Evolutionary conservation across 2,797 vertebrate species (phyloP).

Genomic region (Ctenosaura bakeri): DNA sequence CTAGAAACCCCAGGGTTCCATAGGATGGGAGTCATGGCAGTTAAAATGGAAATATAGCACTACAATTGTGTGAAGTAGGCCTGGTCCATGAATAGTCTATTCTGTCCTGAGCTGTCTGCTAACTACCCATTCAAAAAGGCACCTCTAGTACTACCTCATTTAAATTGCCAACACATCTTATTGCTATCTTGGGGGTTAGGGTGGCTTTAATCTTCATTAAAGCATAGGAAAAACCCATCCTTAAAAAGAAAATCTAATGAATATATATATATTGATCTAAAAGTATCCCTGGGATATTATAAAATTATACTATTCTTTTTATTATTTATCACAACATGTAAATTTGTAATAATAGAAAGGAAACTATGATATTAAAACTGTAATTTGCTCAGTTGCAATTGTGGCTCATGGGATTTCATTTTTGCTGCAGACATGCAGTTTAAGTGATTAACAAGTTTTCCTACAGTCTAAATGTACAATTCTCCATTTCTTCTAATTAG

Average conservation of each 20-base stretch:
- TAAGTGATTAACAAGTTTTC: background rate
- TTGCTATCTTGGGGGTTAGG: background rate
- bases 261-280: background rate
- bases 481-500: constrained; percentile 42
- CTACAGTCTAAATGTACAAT: constrained; percentile 30
- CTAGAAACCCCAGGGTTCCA: too few species aligned
- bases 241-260: background rate
- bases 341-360: background rate
- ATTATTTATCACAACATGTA: background rate
- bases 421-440: background rate
- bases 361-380: background rate
- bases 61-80: too few species aligned
- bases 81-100: background rate
- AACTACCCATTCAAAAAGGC: background rate
- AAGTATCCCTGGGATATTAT: background rate
- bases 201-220: background rate
- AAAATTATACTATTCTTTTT: background rate
- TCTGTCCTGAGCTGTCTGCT: background rate
- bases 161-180: background rate
- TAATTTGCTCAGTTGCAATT: background rate
- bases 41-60: too few species aligned
- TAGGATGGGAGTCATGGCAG: too few species aligned
- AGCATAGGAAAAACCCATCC: background rate
- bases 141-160: background rate
- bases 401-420: background rate